These are phyloP conservation scores for Brachionus manjavacas DNA, from an alignment of 1,140 invertebrate genomes.

Conservation along the genomic window DNA sequence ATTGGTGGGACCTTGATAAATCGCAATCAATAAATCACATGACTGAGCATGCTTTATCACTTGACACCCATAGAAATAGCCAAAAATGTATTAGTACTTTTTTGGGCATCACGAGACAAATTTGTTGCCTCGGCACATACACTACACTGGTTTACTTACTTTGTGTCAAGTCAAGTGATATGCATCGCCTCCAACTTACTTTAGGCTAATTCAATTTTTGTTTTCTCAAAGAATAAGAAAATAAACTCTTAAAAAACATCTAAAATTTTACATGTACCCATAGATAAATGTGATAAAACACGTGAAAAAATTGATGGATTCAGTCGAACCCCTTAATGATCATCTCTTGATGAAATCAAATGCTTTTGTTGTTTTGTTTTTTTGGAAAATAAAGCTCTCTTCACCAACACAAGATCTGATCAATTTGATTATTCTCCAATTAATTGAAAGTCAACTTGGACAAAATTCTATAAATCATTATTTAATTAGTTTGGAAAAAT, in stretches of 20 bases:
- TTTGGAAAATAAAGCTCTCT: not conserved
- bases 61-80: not conserved
- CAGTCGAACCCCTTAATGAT: not conserved
- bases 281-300: not conserved
- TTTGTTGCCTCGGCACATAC: no score
- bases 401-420: not conserved
- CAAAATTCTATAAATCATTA: not conserved
- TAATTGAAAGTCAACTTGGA: not conserved
- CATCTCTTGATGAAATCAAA: not conserved
- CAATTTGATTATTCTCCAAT: not conserved
- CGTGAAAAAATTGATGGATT: not conserved
- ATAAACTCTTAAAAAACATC: not conserved
- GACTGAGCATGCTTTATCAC: not conserved
- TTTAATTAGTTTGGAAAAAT: conserved; percentile 6
- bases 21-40: not conserved
- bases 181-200: not conserved
- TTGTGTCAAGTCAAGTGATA: not conserved
- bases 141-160: not conserved
- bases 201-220: not conserved
- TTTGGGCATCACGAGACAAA: no score
- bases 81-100: no score
- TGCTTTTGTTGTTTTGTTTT: not conserved
- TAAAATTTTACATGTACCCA: not conserved
- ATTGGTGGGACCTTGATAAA: not conserved
- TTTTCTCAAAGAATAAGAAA: not conserved